Evolutionary conservation across 1,140 invertebrate species (phyloP).

Genomic region (Akabosia matsudoensis): DNA sequence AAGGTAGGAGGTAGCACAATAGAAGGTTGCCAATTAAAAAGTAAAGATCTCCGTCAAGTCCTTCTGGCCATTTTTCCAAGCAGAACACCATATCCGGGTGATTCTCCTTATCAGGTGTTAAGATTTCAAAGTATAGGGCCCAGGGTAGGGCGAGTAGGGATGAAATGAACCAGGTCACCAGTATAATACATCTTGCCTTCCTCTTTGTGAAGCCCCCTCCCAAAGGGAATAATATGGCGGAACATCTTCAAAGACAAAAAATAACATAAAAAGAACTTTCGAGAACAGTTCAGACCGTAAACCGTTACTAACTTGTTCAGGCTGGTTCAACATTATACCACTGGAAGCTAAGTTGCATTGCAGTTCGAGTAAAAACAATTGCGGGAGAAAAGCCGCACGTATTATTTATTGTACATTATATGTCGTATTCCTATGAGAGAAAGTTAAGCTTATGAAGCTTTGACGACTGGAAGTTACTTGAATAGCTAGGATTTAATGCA

Average conservation of each 20-base stretch:
- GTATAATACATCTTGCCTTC: conserved; percentile 77
- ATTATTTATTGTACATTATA: no score
- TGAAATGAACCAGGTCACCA: conserved; percentile 87
- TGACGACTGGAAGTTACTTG: no score
- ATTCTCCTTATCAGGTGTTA: conserved; percentile 58
- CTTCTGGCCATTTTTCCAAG: conserved; percentile 78
- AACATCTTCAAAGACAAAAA: conserved; percentile 77
- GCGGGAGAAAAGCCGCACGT: no score
- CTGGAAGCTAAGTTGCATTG: no score
- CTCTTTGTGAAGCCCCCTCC: conserved; percentile 85
- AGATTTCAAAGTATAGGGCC: conserved; percentile 82
- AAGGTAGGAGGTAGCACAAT: conserved; percentile 87
- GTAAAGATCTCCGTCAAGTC: conserved; percentile 73
- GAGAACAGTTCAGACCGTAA: no score
- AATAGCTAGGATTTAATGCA: no score
- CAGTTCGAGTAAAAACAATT: no score
- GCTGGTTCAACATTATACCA: no score
- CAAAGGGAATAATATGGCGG: conserved; percentile 91
- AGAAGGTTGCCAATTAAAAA: conserved; percentile 85
- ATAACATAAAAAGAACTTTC: conserved; percentile 32
- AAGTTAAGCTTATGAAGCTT: no score
- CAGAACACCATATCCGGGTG: conserved; percentile 59
- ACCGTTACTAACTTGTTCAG: no score
- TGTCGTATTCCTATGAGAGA: no score
- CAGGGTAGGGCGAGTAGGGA: conserved; percentile 79